A percentile compares a stretch with the other conserved stretches of the same genome.
phyloP scores from a whole-genome alignment of 2,888 invertebrate genomes.

The Lasioglossum pauxillum region DNA sequence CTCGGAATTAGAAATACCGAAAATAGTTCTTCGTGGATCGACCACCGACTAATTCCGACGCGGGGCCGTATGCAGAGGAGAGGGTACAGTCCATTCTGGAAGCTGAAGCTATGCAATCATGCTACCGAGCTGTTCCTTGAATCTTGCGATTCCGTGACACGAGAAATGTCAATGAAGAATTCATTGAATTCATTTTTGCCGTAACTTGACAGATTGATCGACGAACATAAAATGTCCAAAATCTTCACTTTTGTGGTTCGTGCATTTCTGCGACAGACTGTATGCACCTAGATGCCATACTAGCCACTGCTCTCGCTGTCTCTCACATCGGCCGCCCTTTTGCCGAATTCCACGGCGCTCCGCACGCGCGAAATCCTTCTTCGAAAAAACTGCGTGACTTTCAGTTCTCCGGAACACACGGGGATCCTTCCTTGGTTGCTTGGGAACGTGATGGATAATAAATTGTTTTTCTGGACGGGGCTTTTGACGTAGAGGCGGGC shows the following conservation, averaged over 20 bases:
- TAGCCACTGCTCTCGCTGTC: neutral
- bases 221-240: neutral
- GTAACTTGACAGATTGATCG: neutral
- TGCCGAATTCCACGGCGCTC: constrained; percentile 5
- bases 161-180: no score
- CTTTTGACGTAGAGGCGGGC: neutral
- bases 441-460: constrained; percentile 16
- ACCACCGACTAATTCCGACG: constrained; percentile 62
- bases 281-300: neutral
- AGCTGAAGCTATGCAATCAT: neutral
- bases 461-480: constrained; percentile 18
- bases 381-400: constrained; percentile 23
- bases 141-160: neutral
- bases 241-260: neutral
- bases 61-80: neutral
- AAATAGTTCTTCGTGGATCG: constrained; percentile 71
- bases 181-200: no score
- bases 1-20: constrained; percentile 75
- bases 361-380: neutral
- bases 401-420: constrained; percentile 8
- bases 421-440: neutral
- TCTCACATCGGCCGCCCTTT: neutral
- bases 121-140: neutral
- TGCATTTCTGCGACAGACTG: neutral
- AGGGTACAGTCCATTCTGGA: neutral